These are phyloP conservation scores for Sphenodon punctatus DNA, from an alignment of 2,797 vertebrate genomes.

Conservation along the genomic window DNA sequence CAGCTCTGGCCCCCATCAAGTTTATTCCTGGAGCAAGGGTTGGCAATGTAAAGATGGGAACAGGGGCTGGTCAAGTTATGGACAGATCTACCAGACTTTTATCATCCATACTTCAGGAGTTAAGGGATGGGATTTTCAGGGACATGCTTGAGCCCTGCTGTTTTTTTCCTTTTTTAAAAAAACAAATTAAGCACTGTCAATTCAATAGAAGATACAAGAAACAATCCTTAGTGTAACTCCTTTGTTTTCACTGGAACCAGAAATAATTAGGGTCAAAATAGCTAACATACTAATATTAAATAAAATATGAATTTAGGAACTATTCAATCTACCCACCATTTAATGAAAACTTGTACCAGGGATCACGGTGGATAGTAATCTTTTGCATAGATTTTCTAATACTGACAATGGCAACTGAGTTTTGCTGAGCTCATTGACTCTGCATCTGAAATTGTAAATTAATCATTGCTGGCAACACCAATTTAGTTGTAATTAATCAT, in stretches of 20 bases:
- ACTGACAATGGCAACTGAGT: constrained; percentile 68
- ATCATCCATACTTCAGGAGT: too few relatives aligned
- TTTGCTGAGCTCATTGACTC: constrained; percentile 77
- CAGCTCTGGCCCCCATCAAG: too few relatives aligned
- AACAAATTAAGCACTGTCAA: neutral
- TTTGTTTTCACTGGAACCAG: neutral
- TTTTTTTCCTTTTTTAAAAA: too few relatives aligned
- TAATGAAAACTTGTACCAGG: constrained; percentile 32
- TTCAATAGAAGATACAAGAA: neutral
- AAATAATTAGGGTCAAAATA: neutral
- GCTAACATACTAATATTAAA: constrained; percentile 12
- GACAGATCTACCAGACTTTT: too few relatives aligned
- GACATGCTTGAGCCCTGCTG: too few relatives aligned
- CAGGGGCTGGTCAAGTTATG: too few relatives aligned
- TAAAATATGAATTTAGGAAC: constrained; percentile 25
- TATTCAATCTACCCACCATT: constrained; percentile 34
- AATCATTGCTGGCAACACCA: constrained; percentile 79
- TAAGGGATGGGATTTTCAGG: too few relatives aligned
- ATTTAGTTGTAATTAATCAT: constrained; percentile 81
- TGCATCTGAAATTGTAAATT: constrained; percentile 76
- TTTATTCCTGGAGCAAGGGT: too few relatives aligned
- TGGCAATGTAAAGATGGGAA: too few relatives aligned
- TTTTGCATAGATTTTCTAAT: constrained; percentile 65
- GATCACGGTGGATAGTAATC: constrained; percentile 43
- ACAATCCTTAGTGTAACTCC: neutral